Evolutionary conservation across 2,797 vertebrate species (phyloP), one percentile per base, ranked within the genome.

Genomic region (Mionectes olivaceus): DNA sequence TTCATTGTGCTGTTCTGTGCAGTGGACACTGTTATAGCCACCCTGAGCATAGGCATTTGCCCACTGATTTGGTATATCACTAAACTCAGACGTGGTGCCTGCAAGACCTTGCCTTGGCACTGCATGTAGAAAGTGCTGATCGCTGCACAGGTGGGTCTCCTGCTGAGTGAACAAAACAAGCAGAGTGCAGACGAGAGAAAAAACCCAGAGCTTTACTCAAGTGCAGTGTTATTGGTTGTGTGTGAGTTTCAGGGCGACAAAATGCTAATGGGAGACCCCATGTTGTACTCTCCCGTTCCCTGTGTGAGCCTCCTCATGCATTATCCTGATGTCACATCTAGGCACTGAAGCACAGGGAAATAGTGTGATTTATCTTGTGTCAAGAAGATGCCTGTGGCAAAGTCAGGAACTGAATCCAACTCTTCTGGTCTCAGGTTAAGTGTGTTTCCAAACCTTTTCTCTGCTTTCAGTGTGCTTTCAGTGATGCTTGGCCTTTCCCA

Each of bases 1-100:
- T 59, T 47, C 49, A 46, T 23, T 22, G 53, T 0, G 1, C 56
- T 59, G 0, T 47, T 44, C 22, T 10, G 27, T 32, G 68, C 2
- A 32, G n/a, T 2, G 0, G 3, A 16, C 30, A 13, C 56, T 53
- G 7, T 9, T 43, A 7, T 5, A 56, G 35, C 13, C 60, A 39
- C 28, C 5, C 18, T 10, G 18, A 83, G 25, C 35, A 28, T 7
- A 16, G 3, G 27, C 11, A 17, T 28, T 15, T 60, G 8, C 28
- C 39, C 64, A 77, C 12, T 0, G 2, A 25, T 47, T 39, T 63
- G 22, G 19, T 46, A 23, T 19, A n/a, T 44, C 9, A 2, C 32
- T 32, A 3, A 78, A 71, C 4, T 13, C 49, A 52, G 30, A 23
- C 12, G 2, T 4, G 28, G 4, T 74, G n/a, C 47, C 55, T 43